Conservation (phyloP, 2,797 vertebrate genomes). For the Danio jaintianensis region DNA sequence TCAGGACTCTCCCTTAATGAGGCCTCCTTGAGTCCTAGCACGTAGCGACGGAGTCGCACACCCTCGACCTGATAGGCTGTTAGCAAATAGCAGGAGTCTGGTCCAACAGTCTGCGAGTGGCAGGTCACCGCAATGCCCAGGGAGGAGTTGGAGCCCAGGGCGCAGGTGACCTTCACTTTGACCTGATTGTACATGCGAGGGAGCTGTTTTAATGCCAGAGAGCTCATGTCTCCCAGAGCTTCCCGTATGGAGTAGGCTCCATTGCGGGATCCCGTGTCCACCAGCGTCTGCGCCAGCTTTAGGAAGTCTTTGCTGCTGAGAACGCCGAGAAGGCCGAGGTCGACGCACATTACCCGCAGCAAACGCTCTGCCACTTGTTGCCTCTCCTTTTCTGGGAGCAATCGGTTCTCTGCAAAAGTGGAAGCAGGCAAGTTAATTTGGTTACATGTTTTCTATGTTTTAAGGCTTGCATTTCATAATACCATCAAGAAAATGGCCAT, state of each 20-base stretch:
- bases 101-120: constrained; percentile 91
- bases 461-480: neutral
- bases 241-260: constrained; percentile 96
- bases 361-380: constrained; percentile 96
- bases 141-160: constrained; percentile 92
- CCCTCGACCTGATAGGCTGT: constrained; percentile 96
- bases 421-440: constrained; percentile 41
- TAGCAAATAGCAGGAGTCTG: constrained; percentile 92
- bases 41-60: constrained; percentile 91
- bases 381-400: constrained; percentile 94
- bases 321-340: constrained; percentile 90
- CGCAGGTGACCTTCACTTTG: constrained; percentile 98
- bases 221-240: constrained; percentile 94
- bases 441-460: neutral
- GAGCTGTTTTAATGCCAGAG: constrained; percentile 93
- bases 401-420: constrained; percentile 81
- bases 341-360: constrained; percentile 94
- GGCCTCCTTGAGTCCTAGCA: constrained; percentile 91
- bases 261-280: constrained; percentile 94
- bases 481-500: neutral
- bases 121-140: constrained; percentile 96
- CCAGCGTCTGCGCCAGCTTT: constrained; percentile 96
- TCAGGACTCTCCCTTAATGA: constrained; percentile 91
- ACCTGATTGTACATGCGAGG: constrained; percentile 99
- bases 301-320: constrained; percentile 96